Evolutionary conservation across 2,888 invertebrate genomes (phyloP).

Genomic region (Schizotus pectinicornis): DNA sequence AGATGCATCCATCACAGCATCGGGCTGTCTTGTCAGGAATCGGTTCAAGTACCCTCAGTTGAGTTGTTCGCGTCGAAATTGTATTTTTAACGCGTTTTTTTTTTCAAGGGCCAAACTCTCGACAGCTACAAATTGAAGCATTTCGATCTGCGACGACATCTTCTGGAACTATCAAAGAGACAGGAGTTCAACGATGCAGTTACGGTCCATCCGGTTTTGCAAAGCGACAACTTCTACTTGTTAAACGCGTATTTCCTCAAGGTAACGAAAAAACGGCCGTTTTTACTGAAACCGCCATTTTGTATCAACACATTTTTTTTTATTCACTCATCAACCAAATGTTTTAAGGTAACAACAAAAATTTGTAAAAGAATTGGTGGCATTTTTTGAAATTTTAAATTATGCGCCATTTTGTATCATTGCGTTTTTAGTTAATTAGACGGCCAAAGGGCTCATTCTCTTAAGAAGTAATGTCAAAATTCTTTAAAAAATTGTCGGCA

Average conservation of each 20-base stretch:
- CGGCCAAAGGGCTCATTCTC: too few species aligned
- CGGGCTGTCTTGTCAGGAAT: conserved; percentile 65
- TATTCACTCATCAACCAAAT: too few species aligned
- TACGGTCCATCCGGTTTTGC: conserved; percentile 69
- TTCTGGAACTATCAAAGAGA: conserved; percentile 55
- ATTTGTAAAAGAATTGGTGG: too few species aligned
- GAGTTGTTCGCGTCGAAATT: too few species aligned
- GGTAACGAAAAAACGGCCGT: conserved; percentile 55
- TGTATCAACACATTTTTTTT: too few species aligned
- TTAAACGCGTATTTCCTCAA: conserved; percentile 76
- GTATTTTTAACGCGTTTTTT: conserved; percentile 10
- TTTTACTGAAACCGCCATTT: background rate
- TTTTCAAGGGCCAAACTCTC: conserved; percentile 56
- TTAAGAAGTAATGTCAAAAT: too few species aligned
- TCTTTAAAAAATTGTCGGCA: too few species aligned
- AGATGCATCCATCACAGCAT: conserved; percentile 80
- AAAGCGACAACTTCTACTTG: conserved; percentile 69
- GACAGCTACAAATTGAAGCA: conserved; percentile 58
- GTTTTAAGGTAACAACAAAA: too few species aligned
- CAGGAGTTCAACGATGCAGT: conserved; percentile 64
- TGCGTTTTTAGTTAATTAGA: too few species aligned
- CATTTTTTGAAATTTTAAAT: too few species aligned
- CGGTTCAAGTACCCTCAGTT: conserved; percentile 68
- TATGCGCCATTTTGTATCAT: too few species aligned
- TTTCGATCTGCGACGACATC: conserved; percentile 57